Evolutionary conservation across 2,113 vertebrate genomes (phyloP).

Genomic region (Chionodraco myersi): DNA sequence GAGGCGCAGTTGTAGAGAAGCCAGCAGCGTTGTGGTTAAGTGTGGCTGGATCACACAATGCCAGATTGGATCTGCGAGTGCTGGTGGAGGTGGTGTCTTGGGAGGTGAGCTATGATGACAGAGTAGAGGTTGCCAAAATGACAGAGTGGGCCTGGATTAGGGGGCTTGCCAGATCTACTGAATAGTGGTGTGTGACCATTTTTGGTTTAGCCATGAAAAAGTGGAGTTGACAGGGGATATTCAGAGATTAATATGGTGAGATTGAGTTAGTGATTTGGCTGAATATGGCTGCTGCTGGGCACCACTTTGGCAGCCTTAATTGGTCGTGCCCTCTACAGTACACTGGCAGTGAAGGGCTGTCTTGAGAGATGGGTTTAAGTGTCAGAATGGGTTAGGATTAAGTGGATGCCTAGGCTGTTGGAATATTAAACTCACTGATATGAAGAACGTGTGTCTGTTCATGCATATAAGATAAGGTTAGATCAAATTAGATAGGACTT

Average conservation of each 20-base stretch:
- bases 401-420: conserved; percentile 54
- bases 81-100: conserved; percentile 68
- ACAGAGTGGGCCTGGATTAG: conserved; percentile 78
- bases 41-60: conserved; percentile 77
- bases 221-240: conserved; percentile 73
- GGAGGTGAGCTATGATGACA: conserved; percentile 77
- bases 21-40: conserved; percentile 73
- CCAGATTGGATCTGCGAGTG: conserved; percentile 75
- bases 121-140: conserved; percentile 76
- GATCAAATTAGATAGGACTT: too few species aligned
- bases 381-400: conserved; percentile 75
- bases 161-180: conserved; percentile 66
- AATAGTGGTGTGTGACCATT: conserved; percentile 72
- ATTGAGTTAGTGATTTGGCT: conserved; percentile 74
- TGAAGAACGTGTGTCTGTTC: conserved; percentile 23
- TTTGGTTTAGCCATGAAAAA: conserved; percentile 74
- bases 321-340: conserved; percentile 69
- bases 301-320: conserved; percentile 73
- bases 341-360: conserved; percentile 58
- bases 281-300: conserved; percentile 59
- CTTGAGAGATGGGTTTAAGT: conserved; percentile 72
- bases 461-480: neutral
- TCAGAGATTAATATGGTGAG: conserved; percentile 76
- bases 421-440: conserved; percentile 54
- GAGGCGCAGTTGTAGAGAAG: conserved; percentile 67